Percentiles rank a stretch among this genome's conserved stretches.
phyloP scores from a whole-genome alignment of 1,140 invertebrate species.

The Caenorhabditis briggsae region DNA sequence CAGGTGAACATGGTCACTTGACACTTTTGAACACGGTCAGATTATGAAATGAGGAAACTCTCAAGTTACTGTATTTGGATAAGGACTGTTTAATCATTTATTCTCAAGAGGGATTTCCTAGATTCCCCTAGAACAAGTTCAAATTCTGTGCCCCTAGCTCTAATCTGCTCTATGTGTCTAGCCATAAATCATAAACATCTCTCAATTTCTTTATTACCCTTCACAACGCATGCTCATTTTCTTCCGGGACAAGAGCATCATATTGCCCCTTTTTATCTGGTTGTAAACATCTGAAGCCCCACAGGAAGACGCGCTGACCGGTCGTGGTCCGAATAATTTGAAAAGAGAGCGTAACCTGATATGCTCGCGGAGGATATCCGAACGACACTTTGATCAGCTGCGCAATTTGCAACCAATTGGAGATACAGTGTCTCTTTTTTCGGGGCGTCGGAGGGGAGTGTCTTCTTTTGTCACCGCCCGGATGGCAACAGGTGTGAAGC shows the following conservation, averaged over 20 bases:
- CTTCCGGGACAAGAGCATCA: constrained; percentile 10
- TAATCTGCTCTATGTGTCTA: neutral
- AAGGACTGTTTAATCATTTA: neutral
- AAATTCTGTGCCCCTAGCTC: neutral
- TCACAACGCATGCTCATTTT: neutral
- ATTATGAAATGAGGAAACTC: neutral
- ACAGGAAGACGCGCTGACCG: neutral
- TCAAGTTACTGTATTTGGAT: neutral
- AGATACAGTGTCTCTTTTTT: constrained; percentile 32
- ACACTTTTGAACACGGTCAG: constrained; percentile 51
- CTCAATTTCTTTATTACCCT: constrained; percentile 29
- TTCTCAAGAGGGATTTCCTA: neutral
- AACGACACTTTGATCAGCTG: constrained; percentile 22
- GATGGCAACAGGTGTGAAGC: constrained; percentile 42
- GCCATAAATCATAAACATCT: constrained; percentile 41
- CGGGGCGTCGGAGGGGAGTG: neutral
- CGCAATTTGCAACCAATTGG: neutral
- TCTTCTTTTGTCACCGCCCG: constrained; percentile 30
- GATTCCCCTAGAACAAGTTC: neutral
- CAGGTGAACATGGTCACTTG: constrained; percentile 43
- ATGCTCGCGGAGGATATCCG: neutral
- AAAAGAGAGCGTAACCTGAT: constrained; percentile 23
- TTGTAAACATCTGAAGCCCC: neutral
- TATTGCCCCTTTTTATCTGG: constrained; percentile 18
- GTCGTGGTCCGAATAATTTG: constrained; percentile 30